Percentiles rank a stretch among this genome's conserved stretches.
These are phyloP conservation scores for Chironomus tentans DNA, from an alignment of 2,888 invertebrate genomes.

Conservation along the genomic window DNA sequence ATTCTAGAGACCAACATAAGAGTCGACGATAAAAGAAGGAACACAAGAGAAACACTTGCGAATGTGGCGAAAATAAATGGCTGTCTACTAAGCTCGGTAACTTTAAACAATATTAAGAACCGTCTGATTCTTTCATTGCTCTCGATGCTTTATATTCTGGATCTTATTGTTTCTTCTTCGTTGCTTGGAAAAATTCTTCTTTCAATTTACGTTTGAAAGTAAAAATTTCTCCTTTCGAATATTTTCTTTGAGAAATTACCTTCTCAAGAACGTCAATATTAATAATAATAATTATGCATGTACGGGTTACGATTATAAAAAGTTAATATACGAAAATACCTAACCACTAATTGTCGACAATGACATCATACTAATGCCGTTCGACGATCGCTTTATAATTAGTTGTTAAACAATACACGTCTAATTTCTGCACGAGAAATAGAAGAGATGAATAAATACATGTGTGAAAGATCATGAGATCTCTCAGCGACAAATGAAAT, in stretches of 20 bases:
- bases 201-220: neutral
- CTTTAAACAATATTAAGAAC: conserved; percentile 1
- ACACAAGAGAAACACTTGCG: neutral
- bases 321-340: neutral
- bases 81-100: conserved; percentile 18
- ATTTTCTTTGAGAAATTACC: conserved; percentile 21
- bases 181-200: neutral
- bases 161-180: neutral
- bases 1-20: neutral
- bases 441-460: neutral
- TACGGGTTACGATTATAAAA: neutral
- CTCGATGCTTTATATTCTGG: neutral
- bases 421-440: neutral
- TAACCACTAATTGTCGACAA: conserved; percentile 12
- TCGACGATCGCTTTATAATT: neutral
- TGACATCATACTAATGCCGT: conserved; percentile 27
- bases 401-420: neutral
- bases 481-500: neutral
- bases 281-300: neutral
- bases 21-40: neutral
- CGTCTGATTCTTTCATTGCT: neutral
- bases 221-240: neutral
- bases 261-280: conserved; percentile 10
- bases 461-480: neutral
- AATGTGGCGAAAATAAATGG: neutral